These are phyloP conservation scores for Magallana angulata DNA, from an alignment of 1,140 invertebrate genomes.

Conservation along the genomic window DNA sequence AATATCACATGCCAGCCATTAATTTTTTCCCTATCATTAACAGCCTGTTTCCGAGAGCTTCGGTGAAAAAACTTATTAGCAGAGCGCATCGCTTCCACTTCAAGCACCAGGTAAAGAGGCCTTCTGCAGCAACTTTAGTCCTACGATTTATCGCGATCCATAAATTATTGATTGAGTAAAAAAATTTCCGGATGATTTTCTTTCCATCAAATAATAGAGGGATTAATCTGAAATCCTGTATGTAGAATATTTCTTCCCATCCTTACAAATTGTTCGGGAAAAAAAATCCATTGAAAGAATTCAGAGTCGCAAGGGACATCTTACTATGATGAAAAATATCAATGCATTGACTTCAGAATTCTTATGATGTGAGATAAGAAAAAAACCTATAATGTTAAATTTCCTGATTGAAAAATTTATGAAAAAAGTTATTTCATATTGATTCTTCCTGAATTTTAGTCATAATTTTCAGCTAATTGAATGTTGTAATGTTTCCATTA, in stretches of 20 bases:
- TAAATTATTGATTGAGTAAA: background rate
- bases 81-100: conserved; percentile 12
- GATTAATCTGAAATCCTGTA: background rate
- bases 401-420: too few relatives aligned
- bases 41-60: background rate
- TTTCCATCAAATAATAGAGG: background rate
- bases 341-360: too few relatives aligned
- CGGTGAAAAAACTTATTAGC: conserved; percentile 26
- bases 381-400: too few relatives aligned
- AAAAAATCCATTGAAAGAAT: background rate
- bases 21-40: conserved; percentile 11
- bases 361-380: too few relatives aligned
- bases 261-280: background rate
- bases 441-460: too few relatives aligned
- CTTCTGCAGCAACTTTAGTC: background rate
- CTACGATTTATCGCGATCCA: background rate
- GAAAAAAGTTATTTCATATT: too few relatives aligned
- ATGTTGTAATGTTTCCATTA: too few relatives aligned
- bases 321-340: too few relatives aligned
- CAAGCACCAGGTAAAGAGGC: conserved; percentile 4
- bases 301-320: too few relatives aligned
- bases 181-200: background rate
- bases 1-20: background rate
- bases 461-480: too few relatives aligned
- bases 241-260: background rate